A percentile compares a stretch with the other conserved stretches of the same genome.
Conservation (phyloP, 2,888 invertebrate genomes). For the Leucophenga montana region DNA sequence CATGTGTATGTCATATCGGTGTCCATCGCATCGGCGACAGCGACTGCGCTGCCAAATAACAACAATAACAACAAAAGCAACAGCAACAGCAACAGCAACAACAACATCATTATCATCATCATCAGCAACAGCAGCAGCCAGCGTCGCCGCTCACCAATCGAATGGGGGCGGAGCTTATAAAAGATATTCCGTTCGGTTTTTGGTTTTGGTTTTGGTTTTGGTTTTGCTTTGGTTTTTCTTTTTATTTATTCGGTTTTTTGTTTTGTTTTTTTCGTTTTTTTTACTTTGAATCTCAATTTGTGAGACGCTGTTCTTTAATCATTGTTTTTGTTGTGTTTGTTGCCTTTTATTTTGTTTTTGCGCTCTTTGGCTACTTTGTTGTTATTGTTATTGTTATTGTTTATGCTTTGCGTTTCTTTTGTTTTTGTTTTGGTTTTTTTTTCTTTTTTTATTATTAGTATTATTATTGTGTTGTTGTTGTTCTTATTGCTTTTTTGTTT, state of each 20-base stretch:
- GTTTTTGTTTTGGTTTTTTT: conserved; percentile 6
- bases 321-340: too few relatives aligned
- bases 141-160: too few relatives aligned
- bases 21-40: too few relatives aligned
- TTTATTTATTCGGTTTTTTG: neutral
- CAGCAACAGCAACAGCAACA: neutral
- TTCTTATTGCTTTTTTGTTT: too few relatives aligned
- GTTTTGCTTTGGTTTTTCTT: neutral
- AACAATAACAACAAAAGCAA: too few relatives aligned
- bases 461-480: too few relatives aligned
- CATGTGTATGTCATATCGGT: too few relatives aligned
- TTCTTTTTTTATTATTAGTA: neutral
- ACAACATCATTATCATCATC: neutral
- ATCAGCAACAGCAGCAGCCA: neutral
- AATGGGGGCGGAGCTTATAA: too few relatives aligned
- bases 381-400: neutral
- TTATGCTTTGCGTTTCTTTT: neutral
- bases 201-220: neutral
- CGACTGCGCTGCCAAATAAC: too few relatives aligned
- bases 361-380: too few relatives aligned
- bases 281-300: neutral
- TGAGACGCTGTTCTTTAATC: too few relatives aligned
- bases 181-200: neutral
- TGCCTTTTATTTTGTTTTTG: neutral
- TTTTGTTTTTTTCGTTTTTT: neutral